phyloP scores from a whole-genome alignment of 2,113 vertebrate species.

The Ariopsis seemanni region DNA sequence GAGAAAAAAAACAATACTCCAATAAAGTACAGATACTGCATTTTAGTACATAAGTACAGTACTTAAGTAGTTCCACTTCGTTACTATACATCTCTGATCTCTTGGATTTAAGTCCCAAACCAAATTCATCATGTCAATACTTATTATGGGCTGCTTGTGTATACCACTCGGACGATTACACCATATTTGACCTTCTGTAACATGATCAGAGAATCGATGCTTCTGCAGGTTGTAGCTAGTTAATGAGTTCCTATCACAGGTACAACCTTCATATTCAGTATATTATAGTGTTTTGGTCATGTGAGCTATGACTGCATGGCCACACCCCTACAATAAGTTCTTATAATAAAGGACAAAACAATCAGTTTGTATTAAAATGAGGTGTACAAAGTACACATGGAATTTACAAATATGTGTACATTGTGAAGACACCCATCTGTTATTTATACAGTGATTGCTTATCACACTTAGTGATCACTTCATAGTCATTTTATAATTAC shows the following conservation, averaged over 20 bases:
- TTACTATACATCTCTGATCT: not conserved
- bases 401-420: not conserved
- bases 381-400: not conserved
- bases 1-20: too few relatives aligned
- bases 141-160: not conserved
- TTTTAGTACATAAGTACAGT: too few relatives aligned
- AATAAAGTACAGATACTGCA: too few relatives aligned
- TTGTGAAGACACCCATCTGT: not conserved
- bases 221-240: not conserved
- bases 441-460: too few relatives aligned
- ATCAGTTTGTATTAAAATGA: not conserved
- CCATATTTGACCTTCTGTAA: not conserved
- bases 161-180: not conserved
- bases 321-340: not conserved
- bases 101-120: not conserved
- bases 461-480: too few relatives aligned
- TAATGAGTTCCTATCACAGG: not conserved
- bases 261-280: not conserved
- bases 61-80: too few relatives aligned
- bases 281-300: not conserved
- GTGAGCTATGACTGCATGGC: not conserved
- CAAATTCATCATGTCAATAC: not conserved
- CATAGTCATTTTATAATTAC: not conserved
- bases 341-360: not conserved
- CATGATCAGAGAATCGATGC: not conserved